Base-by-base conservation (phyloP, 1,140 invertebrate species). In the Zaprionus lachaisei region DNA sequence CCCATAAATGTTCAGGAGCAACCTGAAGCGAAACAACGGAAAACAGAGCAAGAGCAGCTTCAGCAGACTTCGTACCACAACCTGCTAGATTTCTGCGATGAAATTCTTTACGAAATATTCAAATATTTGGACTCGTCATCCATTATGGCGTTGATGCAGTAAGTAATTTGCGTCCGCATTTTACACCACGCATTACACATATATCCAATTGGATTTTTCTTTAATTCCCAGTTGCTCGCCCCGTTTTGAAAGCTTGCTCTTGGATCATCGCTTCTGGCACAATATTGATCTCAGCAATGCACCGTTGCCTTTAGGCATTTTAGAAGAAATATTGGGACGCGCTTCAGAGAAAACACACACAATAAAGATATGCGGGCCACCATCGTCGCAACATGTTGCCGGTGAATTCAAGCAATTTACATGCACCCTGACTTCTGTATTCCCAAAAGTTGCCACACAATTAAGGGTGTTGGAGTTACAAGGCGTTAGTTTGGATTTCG, bases 221-320 rank as follows among this genome's bases (percentile, higher is more conserved):
- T 58, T 34, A 49, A 62, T 63, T 86, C 78, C 5, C 73, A 94
- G 94, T 70, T 94, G 93, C 63, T 94, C 94, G 68, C 81, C 91
- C 3, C 89, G 94, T 49, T 84, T 95, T 47, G 82, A 90, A 31
- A 92, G 82, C 72, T 72, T 95, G 14, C 87, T 93, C 4, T 81
- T 92, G 68, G 94, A 95, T 74, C 93, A 93, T 77, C 93, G 94
- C 9, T 91, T 95, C 54, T 95, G 94, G 94, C 93, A 92, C 51
- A 78, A 77, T 22, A 93, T 94, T 20, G 94, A 95, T 92, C 93
- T 94, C 57, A 92, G 93, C 51, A 80, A 78, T 20, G 80, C 81
- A 0, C 80, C 93, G 5, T 77, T 94, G 24, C 70, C 90, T 14
- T 64, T 93, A 20, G 83, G 93, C 20, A 93, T 94, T 26, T 80